These are phyloP conservation scores for Parochlus steinenii DNA, from an alignment of 2,888 invertebrate species.

Conservation along the genomic window DNA sequence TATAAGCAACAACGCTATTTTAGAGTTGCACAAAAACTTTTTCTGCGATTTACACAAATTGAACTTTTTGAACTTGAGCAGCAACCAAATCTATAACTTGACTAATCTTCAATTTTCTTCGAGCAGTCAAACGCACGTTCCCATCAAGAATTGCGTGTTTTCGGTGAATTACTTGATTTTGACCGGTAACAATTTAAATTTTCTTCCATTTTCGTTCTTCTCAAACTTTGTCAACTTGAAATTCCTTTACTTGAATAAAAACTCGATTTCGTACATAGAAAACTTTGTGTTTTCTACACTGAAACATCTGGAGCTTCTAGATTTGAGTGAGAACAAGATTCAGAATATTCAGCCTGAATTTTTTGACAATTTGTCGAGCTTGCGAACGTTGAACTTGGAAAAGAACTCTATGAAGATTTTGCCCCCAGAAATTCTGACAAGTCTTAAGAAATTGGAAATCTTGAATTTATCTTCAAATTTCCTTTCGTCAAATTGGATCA, in stretches of 20 bases:
- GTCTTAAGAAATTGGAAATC: constrained; percentile 9
- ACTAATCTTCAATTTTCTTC: constrained; percentile 11
- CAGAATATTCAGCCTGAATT: constrained; percentile 11
- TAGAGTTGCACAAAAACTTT: constrained; percentile 9
- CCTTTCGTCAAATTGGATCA: constrained; percentile 11
- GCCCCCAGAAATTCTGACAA: constrained; percentile 8
- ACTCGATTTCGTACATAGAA: constrained; percentile 12
- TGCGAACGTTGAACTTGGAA: constrained; percentile 9
- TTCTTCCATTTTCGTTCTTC: constrained; percentile 12
- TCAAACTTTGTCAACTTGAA: constrained; percentile 11
- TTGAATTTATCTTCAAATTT: constrained; percentile 12
- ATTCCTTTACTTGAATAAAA: constrained; percentile 8
- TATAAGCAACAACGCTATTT: constrained; percentile 7
- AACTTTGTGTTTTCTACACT: constrained; percentile 10
- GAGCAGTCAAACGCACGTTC: not conserved
- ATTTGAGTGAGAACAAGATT: constrained; percentile 12
- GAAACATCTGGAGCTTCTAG: constrained; percentile 11
- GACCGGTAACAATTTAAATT: constrained; percentile 11
- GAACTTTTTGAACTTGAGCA: constrained; percentile 9
- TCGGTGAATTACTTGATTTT: constrained; percentile 10
- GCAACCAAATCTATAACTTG: constrained; percentile 11
- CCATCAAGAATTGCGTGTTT: constrained; percentile 11
- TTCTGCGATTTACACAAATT: constrained; percentile 12
- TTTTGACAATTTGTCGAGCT: constrained; percentile 11
- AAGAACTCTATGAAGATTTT: constrained; percentile 12